These are phyloP conservation scores for Cyanoliseus patagonus DNA, from an alignment of 2,113 vertebrate genomes.

Conservation along the genomic window DNA sequence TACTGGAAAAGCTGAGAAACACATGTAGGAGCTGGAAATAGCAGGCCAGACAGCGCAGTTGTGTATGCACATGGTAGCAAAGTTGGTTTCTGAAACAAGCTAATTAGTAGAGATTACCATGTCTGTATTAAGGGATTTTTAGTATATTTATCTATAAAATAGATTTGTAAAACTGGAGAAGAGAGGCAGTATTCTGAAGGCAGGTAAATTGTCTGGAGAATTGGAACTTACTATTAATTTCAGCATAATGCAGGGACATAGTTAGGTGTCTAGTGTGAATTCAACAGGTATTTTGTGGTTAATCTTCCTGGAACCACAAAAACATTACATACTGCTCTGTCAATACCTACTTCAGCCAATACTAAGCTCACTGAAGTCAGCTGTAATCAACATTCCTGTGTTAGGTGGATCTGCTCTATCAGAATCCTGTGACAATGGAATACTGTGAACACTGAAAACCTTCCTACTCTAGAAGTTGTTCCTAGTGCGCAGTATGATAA, in stretches of 20 bases:
- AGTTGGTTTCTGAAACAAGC: not conserved
- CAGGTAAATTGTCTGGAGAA: not conserved
- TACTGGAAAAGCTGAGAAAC: not conserved
- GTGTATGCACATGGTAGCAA: not conserved
- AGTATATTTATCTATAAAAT: not conserved
- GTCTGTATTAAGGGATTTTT: not conserved
- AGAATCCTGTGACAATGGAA: not conserved
- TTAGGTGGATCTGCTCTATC: not conserved
- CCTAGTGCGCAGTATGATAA: not conserved
- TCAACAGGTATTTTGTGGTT: not conserved
- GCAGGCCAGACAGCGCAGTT: not conserved
- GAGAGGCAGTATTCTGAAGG: not conserved
- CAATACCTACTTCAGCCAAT: not conserved
- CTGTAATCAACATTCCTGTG: not conserved
- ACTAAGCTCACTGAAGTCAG: not conserved
- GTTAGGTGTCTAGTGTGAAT: not conserved
- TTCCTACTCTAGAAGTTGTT: not conserved
- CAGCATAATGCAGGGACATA: not conserved
- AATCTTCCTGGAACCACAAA: not conserved
- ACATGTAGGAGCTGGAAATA: not conserved
- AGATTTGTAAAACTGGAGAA: not conserved
- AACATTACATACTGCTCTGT: not conserved
- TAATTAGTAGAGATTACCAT: not conserved
- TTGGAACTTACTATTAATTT: not conserved
- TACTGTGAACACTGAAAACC: not conserved